Percentiles rank a stretch among this genome's conserved stretches.
Evolutionary conservation across 2,888 invertebrate genomes (phyloP).

Genomic region (Amiota minor): DNA sequence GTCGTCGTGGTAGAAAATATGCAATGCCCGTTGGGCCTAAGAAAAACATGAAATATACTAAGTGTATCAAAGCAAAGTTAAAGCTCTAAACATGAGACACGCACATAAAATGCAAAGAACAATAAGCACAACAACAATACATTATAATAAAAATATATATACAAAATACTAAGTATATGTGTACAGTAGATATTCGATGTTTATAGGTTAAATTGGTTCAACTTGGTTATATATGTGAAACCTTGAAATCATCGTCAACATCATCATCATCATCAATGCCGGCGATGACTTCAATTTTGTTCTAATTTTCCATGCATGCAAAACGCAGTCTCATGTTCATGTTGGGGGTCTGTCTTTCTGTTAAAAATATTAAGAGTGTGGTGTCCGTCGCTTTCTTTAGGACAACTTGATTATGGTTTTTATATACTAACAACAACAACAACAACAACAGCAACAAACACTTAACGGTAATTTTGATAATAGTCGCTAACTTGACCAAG

Average conservation of each 20-base stretch:
- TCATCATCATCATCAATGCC: no score
- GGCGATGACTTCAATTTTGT: conserved; percentile 15
- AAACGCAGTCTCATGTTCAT: background rate
- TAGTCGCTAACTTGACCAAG: conserved; percentile 50
- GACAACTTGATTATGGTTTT: conserved; percentile 51
- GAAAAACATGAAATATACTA: no score
- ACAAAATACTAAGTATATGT: no score
- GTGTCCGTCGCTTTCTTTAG: conserved; percentile 46
- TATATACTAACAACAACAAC: conserved; percentile 2
- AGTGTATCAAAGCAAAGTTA: background rate
- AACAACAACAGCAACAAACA: conserved; percentile 34
- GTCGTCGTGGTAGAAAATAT: background rate
- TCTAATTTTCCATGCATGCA: conserved; percentile 24
- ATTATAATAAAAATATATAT: no score
- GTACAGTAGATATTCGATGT: conserved; percentile 1
- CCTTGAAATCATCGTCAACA: conserved; percentile 5
- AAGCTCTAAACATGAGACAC: conserved; percentile 12
- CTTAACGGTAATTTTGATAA: conserved; percentile 61
- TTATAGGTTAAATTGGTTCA: conserved; percentile 26
- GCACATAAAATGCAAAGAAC: conserved; percentile 5
- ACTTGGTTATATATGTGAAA: conserved; percentile 1
- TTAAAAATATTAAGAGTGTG: conserved; percentile 15
- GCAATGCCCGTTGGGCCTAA: conserved; percentile 12
- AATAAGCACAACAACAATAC: no score
- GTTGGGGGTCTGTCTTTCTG: no score